These are phyloP conservation scores for Acanthurus leucopareius DNA, from an alignment of 2,797 vertebrate genomes.

Conservation along the genomic window DNA sequence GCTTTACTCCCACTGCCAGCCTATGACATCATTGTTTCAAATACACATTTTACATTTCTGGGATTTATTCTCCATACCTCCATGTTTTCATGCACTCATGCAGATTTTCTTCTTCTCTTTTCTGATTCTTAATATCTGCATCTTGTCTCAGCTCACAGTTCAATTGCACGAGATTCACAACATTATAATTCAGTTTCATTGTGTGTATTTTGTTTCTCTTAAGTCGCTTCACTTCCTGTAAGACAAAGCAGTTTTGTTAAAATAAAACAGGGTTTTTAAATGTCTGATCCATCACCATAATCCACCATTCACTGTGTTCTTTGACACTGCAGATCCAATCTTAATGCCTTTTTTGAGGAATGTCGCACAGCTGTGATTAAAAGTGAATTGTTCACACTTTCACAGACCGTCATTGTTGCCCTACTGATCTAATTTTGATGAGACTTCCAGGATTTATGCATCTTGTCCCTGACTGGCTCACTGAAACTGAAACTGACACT, in stretches of 20 bases:
- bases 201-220: too few relatives aligned
- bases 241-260: neutral
- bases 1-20: constrained; percentile 23
- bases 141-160: neutral
- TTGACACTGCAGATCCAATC: neutral
- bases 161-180: neutral
- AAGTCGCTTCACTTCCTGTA: neutral
- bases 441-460: neutral
- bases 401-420: neutral
- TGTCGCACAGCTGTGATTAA: neutral
- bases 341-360: neutral
- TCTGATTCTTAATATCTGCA: neutral
- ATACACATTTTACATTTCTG: neutral
- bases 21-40: constrained; percentile 15
- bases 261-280: neutral
- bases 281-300: too few relatives aligned
- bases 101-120: neutral
- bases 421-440: constrained; percentile 10
- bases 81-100: neutral
- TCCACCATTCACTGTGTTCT: neutral
- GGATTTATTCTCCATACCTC: neutral
- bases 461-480: neutral
- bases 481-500: neutral
- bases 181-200: neutral
- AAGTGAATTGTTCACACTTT: neutral